Evolutionary conservation across 2,113 vertebrate genomes (phyloP).

Genomic region (Nicator chloris): DNA sequence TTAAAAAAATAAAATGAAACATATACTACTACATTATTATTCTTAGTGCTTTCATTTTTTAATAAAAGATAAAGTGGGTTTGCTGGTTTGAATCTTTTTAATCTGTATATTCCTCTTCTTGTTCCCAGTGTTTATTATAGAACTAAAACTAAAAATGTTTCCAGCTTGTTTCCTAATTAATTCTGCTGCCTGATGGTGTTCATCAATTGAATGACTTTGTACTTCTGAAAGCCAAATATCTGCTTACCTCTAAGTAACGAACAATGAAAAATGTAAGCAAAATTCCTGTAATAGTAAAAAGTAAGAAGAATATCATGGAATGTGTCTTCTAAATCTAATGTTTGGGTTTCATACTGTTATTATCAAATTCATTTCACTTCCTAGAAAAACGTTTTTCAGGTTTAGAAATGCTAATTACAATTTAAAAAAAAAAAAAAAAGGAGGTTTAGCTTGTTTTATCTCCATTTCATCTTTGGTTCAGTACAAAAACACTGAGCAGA

Average conservation of each 20-base stretch:
- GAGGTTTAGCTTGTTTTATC: neutral
- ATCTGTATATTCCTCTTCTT: neutral
- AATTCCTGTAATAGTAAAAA: neutral
- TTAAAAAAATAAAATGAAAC: neutral
- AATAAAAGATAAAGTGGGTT: neutral
- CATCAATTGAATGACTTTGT: neutral
- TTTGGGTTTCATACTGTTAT: neutral
- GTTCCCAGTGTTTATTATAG: neutral
- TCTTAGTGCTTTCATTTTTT: neutral
- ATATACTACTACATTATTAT: neutral
- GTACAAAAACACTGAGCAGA: neutral
- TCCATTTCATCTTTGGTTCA: neutral
- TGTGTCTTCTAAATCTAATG: neutral
- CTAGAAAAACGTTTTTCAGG: neutral
- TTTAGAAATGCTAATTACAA: neutral
- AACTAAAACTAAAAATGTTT: neutral
- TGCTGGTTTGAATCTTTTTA: neutral
- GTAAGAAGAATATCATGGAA: neutral
- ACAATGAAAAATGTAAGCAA: neutral
- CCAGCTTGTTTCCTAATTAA: neutral
- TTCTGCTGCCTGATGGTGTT: neutral
- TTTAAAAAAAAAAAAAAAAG: neutral
- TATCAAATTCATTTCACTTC: neutral
- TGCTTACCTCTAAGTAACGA: neutral
- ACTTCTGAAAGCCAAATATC: neutral